Evolutionary conservation across 2,888 invertebrate species (phyloP), one percentile per base, ranked within the genome.

Genomic region (Alentia gelatinosa): DNA sequence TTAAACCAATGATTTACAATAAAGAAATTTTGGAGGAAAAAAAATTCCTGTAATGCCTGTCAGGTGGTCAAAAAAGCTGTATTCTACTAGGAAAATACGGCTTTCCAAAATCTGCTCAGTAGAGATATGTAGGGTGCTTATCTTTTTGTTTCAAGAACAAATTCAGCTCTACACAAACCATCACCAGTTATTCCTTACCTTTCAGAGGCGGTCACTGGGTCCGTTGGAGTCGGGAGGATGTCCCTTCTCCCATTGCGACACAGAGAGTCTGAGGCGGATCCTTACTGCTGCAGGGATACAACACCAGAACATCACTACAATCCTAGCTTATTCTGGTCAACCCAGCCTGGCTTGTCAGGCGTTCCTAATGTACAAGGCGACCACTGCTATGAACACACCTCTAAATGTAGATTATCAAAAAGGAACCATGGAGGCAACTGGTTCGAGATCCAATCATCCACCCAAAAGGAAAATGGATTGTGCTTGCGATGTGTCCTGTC

Each of bases 231-330:
- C 92, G 63, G 94, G 94, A 12, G 94, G 94, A 0, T 94, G 94
- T 90, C 94, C 94, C 7, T 94, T 94, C 89, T 93, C 92, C 26
- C 93, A 93, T 50, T 94, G 93, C 92, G 94, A 94, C 90, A 39
- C 23, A 7, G 79, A 35, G 15, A 35, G 79, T 35, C 39, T 79
- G n/a, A 12, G 9, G 12, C 12, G 39, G 12, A 35, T 79, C 15
- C 79, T 79, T 0, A 4, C 39, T 19, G 39, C 35, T n/a, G 79
- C 1, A 12, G 79, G 37, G 39, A 1, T 79, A 5, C 79, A 12
- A n/a, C 37, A 7, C 12, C 19, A 35, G 19, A 5, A 79, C 0
- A 39, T 9, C 12, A 79, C 39, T 0, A 35, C n/a, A 19, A 5
- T 12, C 39, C 68, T 68, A n/a, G 68, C 68, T 30, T 68, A 26